Evolutionary conservation across 2,113 vertebrate genomes (phyloP).

Genomic region (Cephalopholis sonnerati): DNA sequence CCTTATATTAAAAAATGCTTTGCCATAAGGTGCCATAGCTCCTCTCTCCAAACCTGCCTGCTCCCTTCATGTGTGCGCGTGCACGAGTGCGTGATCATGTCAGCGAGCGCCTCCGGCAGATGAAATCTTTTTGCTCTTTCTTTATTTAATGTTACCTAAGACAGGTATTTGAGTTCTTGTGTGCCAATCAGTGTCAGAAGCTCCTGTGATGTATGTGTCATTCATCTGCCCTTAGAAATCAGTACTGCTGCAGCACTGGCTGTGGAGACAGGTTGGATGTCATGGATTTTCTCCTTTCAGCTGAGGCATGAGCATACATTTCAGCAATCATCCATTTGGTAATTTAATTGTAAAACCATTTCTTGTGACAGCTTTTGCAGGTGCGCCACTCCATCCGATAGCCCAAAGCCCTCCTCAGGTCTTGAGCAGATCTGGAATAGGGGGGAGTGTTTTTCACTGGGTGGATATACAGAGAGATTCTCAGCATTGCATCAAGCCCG

Average conservation of each 20-base stretch:
- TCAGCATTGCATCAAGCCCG: conserved; percentile 53
- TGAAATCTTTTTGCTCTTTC: conserved; percentile 31
- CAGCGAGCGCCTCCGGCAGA: not conserved
- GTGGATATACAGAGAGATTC: conserved; percentile 32
- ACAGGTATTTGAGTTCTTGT: conserved; percentile 33
- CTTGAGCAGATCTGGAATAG: conserved; percentile 38
- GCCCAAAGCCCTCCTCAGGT: conserved; percentile 37
- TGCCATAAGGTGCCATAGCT: not conserved
- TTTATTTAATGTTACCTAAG: conserved; percentile 40
- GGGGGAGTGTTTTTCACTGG: conserved; percentile 9
- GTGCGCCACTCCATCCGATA: conserved; percentile 20
- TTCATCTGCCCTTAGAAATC: conserved; percentile 49
- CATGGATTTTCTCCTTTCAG: conserved; percentile 33
- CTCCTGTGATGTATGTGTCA: conserved; percentile 47
- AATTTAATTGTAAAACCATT: conserved; percentile 5
- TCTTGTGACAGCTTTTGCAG: conserved; percentile 41
- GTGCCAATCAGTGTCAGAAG: conserved; percentile 26
- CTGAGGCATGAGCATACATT: conserved; percentile 13
- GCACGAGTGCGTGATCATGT: conserved; percentile 14
- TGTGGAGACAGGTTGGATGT: conserved; percentile 42
- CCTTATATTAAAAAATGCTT: conserved; percentile 12
- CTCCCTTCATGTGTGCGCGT: conserved; percentile 26
- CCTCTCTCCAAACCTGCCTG: conserved; percentile 26
- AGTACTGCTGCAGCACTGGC: conserved; percentile 39
- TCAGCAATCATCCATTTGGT: not conserved